phyloP scores from a whole-genome alignment of 2,888 invertebrate species.

The Agrotis ipsilon region DNA sequence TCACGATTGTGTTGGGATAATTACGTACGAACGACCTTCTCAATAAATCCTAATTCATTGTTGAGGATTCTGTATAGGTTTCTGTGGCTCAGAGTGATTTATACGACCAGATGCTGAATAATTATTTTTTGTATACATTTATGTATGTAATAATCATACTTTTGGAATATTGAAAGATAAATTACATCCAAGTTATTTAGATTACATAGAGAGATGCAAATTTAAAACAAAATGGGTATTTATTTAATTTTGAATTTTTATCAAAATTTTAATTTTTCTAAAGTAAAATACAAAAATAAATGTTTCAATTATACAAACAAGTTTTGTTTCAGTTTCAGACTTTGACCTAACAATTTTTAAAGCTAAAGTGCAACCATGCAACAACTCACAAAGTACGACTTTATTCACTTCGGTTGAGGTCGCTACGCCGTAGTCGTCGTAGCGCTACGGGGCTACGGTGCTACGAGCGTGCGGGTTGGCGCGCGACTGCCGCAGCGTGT shows the following conservation, averaged over 20 bases:
- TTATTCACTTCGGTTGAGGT: conserved; percentile 58
- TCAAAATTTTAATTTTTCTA: too few species aligned
- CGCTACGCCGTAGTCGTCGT: conserved; percentile 67
- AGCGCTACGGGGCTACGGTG: conserved; percentile 72
- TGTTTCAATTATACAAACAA: conserved; percentile 9
- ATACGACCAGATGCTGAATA: conserved; percentile 23
- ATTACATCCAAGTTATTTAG: neutral
- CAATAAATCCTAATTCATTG: conserved; percentile 66
- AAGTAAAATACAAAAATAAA: neutral
- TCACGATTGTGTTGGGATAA: conserved; percentile 64
- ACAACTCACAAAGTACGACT: conserved; percentile 59
- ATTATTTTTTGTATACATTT: conserved; percentile 1
- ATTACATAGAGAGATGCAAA: conserved; percentile 1
- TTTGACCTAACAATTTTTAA: conserved; percentile 21
- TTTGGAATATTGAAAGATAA: neutral
- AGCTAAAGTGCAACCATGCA: conserved; percentile 17
- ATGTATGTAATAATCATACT: neutral
- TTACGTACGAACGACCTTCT: conserved; percentile 55
- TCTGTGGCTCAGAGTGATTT: conserved; percentile 30
- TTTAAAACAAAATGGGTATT: neutral
- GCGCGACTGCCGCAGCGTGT: conserved; percentile 75
- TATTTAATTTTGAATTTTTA: too few species aligned
- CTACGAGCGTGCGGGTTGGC: conserved; percentile 70
- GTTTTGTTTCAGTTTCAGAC: conserved; percentile 40
- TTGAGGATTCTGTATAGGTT: conserved; percentile 44